Conservation (phyloP, 2,888 invertebrate species). For the Sepioteuthis lessoniana region DNA sequence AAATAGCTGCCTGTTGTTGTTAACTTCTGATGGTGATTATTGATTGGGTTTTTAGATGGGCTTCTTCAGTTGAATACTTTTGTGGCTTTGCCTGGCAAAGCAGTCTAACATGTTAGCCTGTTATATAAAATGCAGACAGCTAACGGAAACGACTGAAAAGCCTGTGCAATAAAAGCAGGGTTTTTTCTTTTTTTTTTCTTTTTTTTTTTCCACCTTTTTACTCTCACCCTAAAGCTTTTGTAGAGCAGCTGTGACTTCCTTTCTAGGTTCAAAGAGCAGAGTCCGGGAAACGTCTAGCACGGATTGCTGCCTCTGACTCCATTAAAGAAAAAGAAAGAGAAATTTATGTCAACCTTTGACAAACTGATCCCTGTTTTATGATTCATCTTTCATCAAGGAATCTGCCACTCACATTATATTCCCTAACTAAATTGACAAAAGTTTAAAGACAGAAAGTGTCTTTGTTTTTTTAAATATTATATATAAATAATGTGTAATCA, state of each 20-base stretch:
- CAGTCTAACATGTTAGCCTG: neutral
- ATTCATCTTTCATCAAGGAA: neutral
- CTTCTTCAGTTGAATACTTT: neutral
- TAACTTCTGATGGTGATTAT: neutral
- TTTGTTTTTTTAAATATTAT: too few relatives aligned
- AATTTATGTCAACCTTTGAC: neutral
- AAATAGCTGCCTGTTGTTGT: slow-evolving; percentile 15
- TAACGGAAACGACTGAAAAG: neutral
- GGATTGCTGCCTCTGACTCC: neutral
- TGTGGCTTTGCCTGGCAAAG: neutral
- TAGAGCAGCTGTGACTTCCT: neutral
- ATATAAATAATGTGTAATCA: too few relatives aligned
- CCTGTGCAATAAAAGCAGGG: neutral
- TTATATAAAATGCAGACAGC: neutral
- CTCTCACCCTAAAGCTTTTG: slow-evolving; percentile 2
- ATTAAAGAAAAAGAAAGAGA: neutral
- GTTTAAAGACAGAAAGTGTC: too few relatives aligned
- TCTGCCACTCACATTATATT: too few relatives aligned
- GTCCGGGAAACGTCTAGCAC: neutral
- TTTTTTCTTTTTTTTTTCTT: neutral
- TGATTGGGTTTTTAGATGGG: neutral
- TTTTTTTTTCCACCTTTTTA: neutral
- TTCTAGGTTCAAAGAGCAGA: neutral
- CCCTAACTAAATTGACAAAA: too few relatives aligned
- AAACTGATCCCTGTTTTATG: neutral